Percentiles rank a stretch among this genome's conserved stretches.
Evolutionary conservation across 2,888 invertebrate genomes (phyloP).

Genomic region (Augochlorella aurata): DNA sequence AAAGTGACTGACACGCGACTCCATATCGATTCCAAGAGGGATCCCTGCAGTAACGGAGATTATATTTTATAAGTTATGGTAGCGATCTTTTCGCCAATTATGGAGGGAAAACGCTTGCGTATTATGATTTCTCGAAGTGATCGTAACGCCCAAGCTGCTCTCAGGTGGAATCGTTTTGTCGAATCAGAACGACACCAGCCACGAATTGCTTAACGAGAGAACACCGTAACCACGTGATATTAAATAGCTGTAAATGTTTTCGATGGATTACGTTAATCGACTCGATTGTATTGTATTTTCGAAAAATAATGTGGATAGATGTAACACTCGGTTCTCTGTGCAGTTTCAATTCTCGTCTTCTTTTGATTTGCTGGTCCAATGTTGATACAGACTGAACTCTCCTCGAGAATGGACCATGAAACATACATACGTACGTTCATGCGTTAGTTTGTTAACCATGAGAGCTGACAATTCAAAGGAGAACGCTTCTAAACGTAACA

Average conservation of each 20-base stretch:
- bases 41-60: no score
- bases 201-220: neutral
- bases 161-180: neutral
- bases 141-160: no score
- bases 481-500: conserved; percentile 20
- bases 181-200: neutral
- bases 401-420: conserved; percentile 13
- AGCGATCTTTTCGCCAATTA: no score
- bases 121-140: no score
- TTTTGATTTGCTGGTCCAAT: neutral
- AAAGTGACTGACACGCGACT: no score
- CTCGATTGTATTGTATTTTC: neutral
- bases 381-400: conserved; percentile 3
- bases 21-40: no score
- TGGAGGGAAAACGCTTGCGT: no score
- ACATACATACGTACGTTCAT: neutral
- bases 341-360: neutral
- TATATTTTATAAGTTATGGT: no score
- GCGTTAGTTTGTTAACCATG: neutral
- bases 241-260: conserved; percentile 7
- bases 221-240: neutral
- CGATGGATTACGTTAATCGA: conserved; percentile 3
- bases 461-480: conserved; percentile 3
- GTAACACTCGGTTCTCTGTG: neutral
- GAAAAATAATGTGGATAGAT: neutral